A percentile compares a stretch with the other conserved stretches of the same genome.
Evolutionary conservation across 53 echinoderm and acorn worm species (phyloP).

Genomic region (Temnopleurus reevesii): DNA sequence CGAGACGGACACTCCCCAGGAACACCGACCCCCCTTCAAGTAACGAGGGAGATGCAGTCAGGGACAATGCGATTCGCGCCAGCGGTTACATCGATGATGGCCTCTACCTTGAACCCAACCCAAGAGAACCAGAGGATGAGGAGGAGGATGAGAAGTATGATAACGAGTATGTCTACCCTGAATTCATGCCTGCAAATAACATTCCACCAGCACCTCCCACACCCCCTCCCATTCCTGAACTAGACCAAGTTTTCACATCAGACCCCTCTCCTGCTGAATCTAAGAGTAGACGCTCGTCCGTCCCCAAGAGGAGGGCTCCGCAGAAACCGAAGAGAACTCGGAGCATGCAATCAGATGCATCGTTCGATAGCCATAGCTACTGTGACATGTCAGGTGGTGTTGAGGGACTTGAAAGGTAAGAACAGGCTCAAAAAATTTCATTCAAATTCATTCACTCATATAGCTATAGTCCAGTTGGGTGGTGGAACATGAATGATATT

Average conservation of each 20-base stretch:
- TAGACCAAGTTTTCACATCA: constrained; percentile 18
- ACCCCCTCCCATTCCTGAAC: constrained; percentile 33
- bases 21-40: constrained; percentile 10
- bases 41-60: background rate
- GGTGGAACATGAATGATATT: background rate
- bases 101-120: constrained; percentile 44
- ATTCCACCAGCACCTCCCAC: constrained; percentile 43
- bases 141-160: background rate
- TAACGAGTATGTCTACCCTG: constrained; percentile 49
- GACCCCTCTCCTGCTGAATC: background rate
- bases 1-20: background rate
- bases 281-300: constrained; percentile 6
- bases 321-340: constrained; percentile 34
- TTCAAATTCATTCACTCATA: background rate
- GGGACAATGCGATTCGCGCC: background rate
- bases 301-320: constrained; percentile 27
- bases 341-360: constrained; percentile 39
- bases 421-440: too few relatives aligned
- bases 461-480: too few relatives aligned
- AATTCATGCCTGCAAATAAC: constrained; percentile 41
- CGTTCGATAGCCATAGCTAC: constrained; percentile 37
- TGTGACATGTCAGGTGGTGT: constrained; percentile 6
- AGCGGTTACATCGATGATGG: constrained; percentile 60
- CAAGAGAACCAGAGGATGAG: background rate
- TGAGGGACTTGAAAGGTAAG: constrained; percentile 17